Conservation (phyloP, 2,888 invertebrate species). For the Thecocarcelia acutangulata region DNA sequence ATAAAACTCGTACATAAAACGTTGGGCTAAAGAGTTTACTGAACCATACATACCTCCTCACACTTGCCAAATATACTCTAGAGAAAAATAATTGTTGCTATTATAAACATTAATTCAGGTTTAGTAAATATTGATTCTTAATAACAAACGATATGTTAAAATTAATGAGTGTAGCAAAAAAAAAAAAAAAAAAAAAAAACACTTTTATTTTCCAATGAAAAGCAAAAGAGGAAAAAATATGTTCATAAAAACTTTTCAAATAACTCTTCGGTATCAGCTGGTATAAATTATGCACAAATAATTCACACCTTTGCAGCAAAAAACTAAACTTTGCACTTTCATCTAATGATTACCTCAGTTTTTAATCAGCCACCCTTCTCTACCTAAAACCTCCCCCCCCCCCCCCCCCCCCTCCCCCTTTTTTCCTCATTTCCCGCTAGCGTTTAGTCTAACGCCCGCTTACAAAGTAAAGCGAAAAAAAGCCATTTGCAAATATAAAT, state of each 20-base stretch:
- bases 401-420: too few species aligned
- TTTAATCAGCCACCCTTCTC: background rate
- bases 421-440: too few species aligned
- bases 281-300: constrained; percentile 57
- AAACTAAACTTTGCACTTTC: background rate
- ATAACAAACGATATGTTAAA: too few species aligned
- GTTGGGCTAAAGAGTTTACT: too few species aligned
- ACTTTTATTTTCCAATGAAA: background rate
- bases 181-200: too few species aligned
- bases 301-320: constrained; percentile 50
- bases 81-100: too few species aligned
- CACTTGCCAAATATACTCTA: too few species aligned
- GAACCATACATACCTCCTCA: too few species aligned
- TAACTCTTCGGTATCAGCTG: constrained; percentile 29
- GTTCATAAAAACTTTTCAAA: constrained; percentile 5
- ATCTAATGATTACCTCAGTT: background rate
- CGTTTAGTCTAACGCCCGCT: background rate
- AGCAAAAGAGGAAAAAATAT: background rate
- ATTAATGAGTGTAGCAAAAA: background rate
- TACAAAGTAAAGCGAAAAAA: background rate
- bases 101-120: too few species aligned
- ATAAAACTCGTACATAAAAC: too few species aligned
- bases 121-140: too few species aligned
- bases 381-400: too few species aligned
- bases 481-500: constrained; percentile 46